These are phyloP conservation scores for Arnoldichthys spilopterus DNA, from an alignment of 2,797 vertebrate species.

Conservation along the genomic window DNA sequence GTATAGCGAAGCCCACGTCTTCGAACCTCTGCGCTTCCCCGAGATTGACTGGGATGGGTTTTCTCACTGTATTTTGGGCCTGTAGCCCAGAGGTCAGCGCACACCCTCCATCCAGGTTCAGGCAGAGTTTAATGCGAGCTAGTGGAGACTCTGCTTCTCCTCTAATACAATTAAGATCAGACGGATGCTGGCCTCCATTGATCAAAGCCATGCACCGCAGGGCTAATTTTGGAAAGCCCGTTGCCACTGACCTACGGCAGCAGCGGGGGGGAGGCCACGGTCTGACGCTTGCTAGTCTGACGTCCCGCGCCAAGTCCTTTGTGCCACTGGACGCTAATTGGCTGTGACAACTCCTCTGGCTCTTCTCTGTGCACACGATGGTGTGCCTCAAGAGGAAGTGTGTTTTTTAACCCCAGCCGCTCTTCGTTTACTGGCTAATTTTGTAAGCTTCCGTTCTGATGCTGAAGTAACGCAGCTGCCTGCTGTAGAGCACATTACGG, in stretches of 20 bases:
- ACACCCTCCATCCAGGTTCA: not conserved
- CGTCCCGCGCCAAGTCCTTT: not conserved
- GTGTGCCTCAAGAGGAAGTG: not conserved
- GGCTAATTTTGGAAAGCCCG: constrained; percentile 54
- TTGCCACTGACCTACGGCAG: constrained; percentile 2
- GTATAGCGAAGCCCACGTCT: not conserved
- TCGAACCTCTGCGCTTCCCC: not conserved
- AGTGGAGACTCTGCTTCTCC: constrained; percentile 10
- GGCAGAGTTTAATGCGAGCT: constrained; percentile 25
- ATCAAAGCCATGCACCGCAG: constrained; percentile 60
- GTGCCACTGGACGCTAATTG: constrained; percentile 10
- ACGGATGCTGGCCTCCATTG: constrained; percentile 53
- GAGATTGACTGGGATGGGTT: not conserved
- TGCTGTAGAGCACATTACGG: not conserved
- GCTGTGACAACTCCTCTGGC: not conserved
- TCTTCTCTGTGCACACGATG: not conserved
- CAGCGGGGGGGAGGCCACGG: not conserved
- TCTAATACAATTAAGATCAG: constrained; percentile 42
- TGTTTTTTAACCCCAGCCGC: not conserved
- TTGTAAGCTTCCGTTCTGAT: not conserved
- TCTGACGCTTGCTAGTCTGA: not conserved
- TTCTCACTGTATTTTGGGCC: not conserved
- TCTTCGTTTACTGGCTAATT: not conserved
- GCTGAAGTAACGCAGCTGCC: constrained; percentile 12
- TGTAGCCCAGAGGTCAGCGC: not conserved